These are phyloP conservation scores for Okamejei kenojei DNA, from an alignment of 2,797 vertebrate species.

Conservation along the genomic window DNA sequence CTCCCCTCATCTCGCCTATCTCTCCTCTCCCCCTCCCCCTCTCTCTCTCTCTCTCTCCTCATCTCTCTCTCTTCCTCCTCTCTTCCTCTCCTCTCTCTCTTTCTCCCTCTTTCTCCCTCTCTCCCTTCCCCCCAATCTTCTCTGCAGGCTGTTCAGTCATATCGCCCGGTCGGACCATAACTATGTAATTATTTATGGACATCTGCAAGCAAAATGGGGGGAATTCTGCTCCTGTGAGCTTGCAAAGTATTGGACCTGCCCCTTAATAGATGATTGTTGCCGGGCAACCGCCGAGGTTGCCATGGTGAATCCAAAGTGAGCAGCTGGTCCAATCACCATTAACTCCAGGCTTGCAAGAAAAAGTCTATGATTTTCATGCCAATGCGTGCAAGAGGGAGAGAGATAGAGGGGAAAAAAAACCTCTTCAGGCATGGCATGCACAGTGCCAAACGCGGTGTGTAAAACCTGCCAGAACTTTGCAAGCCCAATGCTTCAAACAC, in stretches of 20 bases:
- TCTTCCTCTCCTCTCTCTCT: too few species aligned
- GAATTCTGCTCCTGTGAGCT: constrained; percentile 51
- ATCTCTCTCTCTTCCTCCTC: too few species aligned
- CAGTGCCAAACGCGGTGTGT: constrained; percentile 49
- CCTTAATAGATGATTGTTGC: constrained; percentile 76
- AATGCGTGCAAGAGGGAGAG: constrained; percentile 63
- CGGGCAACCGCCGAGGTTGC: constrained; percentile 95
- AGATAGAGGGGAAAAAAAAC: constrained; percentile 43
- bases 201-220: constrained; percentile 37
- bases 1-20: too few species aligned
- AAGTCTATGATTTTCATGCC: constrained; percentile 75
- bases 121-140: background rate
- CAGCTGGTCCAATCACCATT: constrained; percentile 91
- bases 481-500: constrained; percentile 22
- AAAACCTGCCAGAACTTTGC: constrained; percentile 19
- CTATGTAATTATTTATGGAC: constrained; percentile 38
- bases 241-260: constrained; percentile 80
- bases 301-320: constrained; percentile 88
- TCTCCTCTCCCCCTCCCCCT: too few species aligned
- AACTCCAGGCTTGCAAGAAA: constrained; percentile 74
- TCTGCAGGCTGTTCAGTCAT: background rate
- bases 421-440: constrained; percentile 63
- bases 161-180: constrained; percentile 28
- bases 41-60: too few species aligned
- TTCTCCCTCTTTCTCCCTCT: too few species aligned